Evolutionary conservation across 2,888 invertebrate species (phyloP).

Genomic region (Automeris io): DNA sequence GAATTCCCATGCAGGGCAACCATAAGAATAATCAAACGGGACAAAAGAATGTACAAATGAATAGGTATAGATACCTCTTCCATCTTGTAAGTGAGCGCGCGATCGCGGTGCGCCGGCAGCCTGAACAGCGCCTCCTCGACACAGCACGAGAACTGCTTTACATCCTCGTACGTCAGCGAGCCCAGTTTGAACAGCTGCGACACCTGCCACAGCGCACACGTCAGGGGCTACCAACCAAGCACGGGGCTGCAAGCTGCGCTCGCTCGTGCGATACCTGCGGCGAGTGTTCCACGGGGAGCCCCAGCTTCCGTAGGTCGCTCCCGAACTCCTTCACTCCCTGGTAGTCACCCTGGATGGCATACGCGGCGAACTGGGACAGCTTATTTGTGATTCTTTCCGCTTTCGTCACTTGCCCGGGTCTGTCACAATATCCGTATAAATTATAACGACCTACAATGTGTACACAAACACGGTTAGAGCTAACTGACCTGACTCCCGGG

Average conservation of each 20-base stretch:
- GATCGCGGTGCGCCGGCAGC: conserved; percentile 89
- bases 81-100: conserved; percentile 94
- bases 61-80: conserved; percentile 81
- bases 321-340: conserved; percentile 96
- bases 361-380: conserved; percentile 94
- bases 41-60: too few relatives aligned
- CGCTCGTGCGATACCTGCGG: conserved; percentile 81
- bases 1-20: too few relatives aligned
- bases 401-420: conserved; percentile 96
- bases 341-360: conserved; percentile 95
- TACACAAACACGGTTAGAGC: too few relatives aligned
- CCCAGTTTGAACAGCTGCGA: conserved; percentile 98
- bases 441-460: too few relatives aligned
- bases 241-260: not conserved
- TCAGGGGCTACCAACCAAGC: not conserved
- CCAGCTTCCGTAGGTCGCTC: conserved; percentile 93
- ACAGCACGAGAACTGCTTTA: conserved; percentile 93
- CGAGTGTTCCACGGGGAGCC: conserved; percentile 97
- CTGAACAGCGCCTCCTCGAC: conserved; percentile 96
- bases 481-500: conserved; percentile 87
- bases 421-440: too few relatives aligned
- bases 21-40: too few relatives aligned
- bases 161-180: conserved; percentile 90
- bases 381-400: conserved; percentile 94
- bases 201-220: conserved; percentile 67